A percentile compares a stretch with the other conserved stretches of the same genome.
phyloP scores from a whole-genome alignment of 2,888 invertebrate genomes.

The Nomada goodeniana region DNA sequence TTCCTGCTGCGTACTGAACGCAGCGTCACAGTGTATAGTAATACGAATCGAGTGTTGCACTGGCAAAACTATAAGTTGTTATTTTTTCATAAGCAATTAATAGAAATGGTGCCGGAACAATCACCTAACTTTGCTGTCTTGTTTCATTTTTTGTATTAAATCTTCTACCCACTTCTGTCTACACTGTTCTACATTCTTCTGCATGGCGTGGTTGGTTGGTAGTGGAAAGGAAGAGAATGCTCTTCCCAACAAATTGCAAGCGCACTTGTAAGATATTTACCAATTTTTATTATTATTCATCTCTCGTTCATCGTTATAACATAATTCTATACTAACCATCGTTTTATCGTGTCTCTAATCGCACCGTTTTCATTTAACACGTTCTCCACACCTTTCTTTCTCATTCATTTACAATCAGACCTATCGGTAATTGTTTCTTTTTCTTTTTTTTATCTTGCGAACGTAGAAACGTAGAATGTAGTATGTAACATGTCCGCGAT shows the following conservation, averaged over 20 bases:
- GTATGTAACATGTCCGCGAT: slow-evolving; percentile 33
- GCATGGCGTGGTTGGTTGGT: slow-evolving; percentile 86
- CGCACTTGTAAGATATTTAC: slow-evolving; percentile 88
- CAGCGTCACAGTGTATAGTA: slow-evolving; percentile 38
- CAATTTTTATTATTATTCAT: slow-evolving; percentile 80
- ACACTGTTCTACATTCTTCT: slow-evolving; percentile 86
- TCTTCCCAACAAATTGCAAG: slow-evolving; percentile 88
- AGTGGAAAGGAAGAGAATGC: slow-evolving; percentile 89
- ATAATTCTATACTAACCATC: slow-evolving; percentile 47
- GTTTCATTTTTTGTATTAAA: slow-evolving; percentile 84
- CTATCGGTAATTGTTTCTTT: slow-evolving; percentile 49
- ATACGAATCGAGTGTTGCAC: slow-evolving; percentile 74
- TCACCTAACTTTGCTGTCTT: slow-evolving; percentile 83
- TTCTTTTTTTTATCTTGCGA: slow-evolving; percentile 46
- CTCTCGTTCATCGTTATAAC: slow-evolving; percentile 59
- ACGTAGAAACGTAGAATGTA: slow-evolving; percentile 61
- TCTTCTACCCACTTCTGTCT: slow-evolving; percentile 84
- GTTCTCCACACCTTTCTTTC: slow-evolving; percentile 10
- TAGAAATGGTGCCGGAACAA: slow-evolving; percentile 81
- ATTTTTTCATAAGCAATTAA: slow-evolving; percentile 66
- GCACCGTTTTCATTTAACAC: slow-evolving; percentile 2
- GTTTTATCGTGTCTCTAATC: slow-evolving; percentile 12
- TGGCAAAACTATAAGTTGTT: slow-evolving; percentile 30
- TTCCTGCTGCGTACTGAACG: background rate
- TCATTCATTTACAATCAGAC: slow-evolving; percentile 41